phyloP scores from a whole-genome alignment of 2,113 vertebrate species.

The Athene noctua region DNA sequence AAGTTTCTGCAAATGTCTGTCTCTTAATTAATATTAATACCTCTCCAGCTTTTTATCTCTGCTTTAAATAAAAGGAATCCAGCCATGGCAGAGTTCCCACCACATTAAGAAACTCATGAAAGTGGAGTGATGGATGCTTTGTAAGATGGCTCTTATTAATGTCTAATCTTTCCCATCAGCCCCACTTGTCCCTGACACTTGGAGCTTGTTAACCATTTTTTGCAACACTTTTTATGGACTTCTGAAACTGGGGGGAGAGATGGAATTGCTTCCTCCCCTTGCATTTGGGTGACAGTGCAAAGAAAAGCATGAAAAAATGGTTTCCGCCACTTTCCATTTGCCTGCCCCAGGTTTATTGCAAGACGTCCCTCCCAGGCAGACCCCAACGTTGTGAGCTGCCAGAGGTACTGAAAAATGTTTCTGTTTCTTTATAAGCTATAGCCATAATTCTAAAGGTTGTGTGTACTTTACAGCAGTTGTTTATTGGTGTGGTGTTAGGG shows the following conservation, averaged over 20 bases:
- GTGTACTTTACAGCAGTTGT: neutral
- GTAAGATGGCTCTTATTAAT: constrained; percentile 54
- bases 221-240: neutral
- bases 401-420: neutral
- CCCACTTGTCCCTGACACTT: constrained; percentile 40
- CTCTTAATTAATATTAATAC: constrained; percentile 66
- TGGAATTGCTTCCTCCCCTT: neutral
- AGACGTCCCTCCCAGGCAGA: neutral
- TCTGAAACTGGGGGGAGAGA: neutral
- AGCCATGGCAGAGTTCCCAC: constrained; percentile 52
- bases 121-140: constrained; percentile 2
- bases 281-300: neutral
- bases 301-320: neutral
- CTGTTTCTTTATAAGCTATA: neutral
- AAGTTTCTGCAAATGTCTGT: constrained; percentile 45
- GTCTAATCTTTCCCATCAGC: constrained; percentile 54
- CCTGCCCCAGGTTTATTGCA: neutral
- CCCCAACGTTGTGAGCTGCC: neutral
- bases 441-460: neutral
- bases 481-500: neutral
- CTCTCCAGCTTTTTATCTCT: constrained; percentile 38
- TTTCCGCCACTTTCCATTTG: neutral
- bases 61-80: constrained; percentile 60
- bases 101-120: constrained; percentile 44
- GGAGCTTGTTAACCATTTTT: constrained; percentile 32